These are phyloP conservation scores for Falco concolor DNA, from an alignment of 2,797 vertebrate genomes.

Conservation along the genomic window DNA sequence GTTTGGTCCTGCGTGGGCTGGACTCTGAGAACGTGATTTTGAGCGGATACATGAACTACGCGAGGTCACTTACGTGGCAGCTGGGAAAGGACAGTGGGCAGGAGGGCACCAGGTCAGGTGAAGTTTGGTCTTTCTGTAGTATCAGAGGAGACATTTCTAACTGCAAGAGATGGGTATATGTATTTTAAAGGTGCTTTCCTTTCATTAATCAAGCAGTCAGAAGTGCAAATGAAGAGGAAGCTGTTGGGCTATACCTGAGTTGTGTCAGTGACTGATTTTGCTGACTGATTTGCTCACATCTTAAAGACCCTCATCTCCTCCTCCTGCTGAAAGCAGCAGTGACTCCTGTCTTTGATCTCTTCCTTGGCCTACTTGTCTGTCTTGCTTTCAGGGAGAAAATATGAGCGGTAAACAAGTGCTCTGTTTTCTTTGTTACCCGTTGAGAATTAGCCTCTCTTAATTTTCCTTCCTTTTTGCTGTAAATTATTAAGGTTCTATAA, in stretches of 20 bases:
- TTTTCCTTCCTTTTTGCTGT: neutral
- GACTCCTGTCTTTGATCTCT: neutral
- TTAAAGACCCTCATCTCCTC: neutral
- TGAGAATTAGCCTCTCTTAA: neutral
- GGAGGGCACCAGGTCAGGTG: neutral
- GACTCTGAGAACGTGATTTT: fast-evolving
- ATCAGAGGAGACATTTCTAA: neutral
- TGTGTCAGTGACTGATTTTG: neutral
- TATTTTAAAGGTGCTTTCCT: neutral
- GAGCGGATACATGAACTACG: fast-evolving
- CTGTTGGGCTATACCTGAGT: neutral
- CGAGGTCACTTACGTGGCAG: fast-evolving
- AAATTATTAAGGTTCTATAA: neutral
- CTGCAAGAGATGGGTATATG: neutral
- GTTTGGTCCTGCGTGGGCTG: neutral
- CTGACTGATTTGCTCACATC: neutral
- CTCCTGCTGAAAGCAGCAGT: neutral
- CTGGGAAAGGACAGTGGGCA: neutral
- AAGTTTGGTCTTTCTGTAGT: neutral
- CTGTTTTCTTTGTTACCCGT: neutral
- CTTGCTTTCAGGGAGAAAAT: neutral
- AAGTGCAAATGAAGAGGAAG: neutral
- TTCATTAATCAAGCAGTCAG: neutral
- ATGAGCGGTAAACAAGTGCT: neutral
- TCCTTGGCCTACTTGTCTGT: neutral